Base-by-base conservation (phyloP, 2,888 invertebrate species). In the Luperina testacea region DNA sequence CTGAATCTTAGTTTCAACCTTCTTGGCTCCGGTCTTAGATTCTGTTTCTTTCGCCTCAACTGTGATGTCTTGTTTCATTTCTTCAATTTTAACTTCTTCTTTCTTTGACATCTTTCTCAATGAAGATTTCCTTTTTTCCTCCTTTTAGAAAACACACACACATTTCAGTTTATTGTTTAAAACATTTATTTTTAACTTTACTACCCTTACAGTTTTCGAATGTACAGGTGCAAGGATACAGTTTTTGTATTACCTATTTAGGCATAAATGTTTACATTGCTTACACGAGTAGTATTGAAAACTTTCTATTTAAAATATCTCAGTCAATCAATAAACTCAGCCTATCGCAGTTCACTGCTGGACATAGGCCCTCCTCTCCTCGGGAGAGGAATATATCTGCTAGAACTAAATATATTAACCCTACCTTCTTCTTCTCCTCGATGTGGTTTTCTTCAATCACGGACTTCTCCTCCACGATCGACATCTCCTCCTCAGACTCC, bases 401-500 rank as follows among this genome's bases (percentile, higher is more conserved):
- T 61, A 27, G 9, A 48, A 38, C 15, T 48, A 20, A n/a, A 20
- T 1, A 1, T 32, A 48, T 32, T 3, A n/a, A 68, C 48, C 72
- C 87, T 92, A 95, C 95, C 93, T 93, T 95, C 86, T 94, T 95
- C 90, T 94, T 94, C 92, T 97, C 96, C 79, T 97, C 97, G 2
- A 96, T 93, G 81, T 96, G 97, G 81, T 97, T 97, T 91, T 97
- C 96, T 93, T 97, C 96, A 59, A 96, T 94, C 65, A 96, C 93
- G 8, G 96, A 96, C 90, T 96, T 97, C 87, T 95, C 95, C 90
- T 96, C 97, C 9, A 96, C 94, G 27, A 97, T 92, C 4, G 96
- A 96, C 94, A 95, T 97, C 91, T 96, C 97, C 90, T 97, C 97
- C 86, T 96, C 97, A 76, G 96, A 97, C 90, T 96, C 96, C 89